Evolutionary conservation across 2,113 vertebrate species (phyloP), one percentile per base, ranked within the genome.

Genomic region (Hydropotes inermis): DNA sequence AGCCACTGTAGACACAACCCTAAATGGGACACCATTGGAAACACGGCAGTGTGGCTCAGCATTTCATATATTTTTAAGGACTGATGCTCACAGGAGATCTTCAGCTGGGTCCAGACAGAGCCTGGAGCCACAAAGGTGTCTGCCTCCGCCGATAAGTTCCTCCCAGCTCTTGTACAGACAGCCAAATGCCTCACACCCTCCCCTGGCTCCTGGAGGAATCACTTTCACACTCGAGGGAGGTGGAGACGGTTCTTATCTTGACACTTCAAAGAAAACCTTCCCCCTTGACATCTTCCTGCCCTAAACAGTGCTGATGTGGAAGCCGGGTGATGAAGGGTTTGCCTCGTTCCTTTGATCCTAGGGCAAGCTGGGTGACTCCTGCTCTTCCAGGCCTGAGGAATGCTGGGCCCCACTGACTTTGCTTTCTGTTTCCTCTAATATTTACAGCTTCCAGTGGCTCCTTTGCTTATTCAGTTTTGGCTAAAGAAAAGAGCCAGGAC

Each of bases 181-280:
- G 85, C 94, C 91, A 30, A 52, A 76, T 5, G 86, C 82, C 93
- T 87, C 90, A 30, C 83, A 89, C 0, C 10, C 60, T 97, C 78
- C 94, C 8, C 52, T 60, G 90, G 85, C 70, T 0, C 23, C 96
- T 23, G 54, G 79, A 87, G 91, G 54, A 89, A 97, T 11, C 89
- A 79, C 97, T 95, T 93, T 98, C 96, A 83, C 95, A 97, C 97
- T 43, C 19, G 43, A 21, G 89, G 74, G 86, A 97, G 70, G 55
- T 92, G 91, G 82, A 89, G 61, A 94, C 7, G 21, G 89, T 67
- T 98, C 98, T 98, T 99, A 98, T 98, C 98, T 99, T 90, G 96
- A 97, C 97, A 98, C 98, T 98, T 98, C 98, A 98, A 98, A 98
- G 98, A 90, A 84, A 94, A 96, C 89, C 96, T 97, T 97, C 61